Conservation (phyloP, 2,113 vertebrate species). For the Malaclemys terrapin region DNA sequence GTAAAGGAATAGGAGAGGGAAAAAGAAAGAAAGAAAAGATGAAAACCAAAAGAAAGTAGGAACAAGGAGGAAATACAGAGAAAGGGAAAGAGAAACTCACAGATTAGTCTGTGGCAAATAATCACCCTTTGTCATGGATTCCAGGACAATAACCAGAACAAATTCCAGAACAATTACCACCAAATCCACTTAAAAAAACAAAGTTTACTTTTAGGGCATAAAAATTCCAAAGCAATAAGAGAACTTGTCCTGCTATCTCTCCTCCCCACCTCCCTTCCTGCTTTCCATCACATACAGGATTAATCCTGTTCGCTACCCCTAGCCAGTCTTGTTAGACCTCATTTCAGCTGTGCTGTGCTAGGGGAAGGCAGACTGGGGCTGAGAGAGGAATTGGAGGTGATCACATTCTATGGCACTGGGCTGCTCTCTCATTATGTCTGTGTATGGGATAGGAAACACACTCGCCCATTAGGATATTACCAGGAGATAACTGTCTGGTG, state of each 20-base stretch:
- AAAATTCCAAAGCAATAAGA: background rate
- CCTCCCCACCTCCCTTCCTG: background rate
- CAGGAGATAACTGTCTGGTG: background rate
- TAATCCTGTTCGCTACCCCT: background rate
- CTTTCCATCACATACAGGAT: background rate
- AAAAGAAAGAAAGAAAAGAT: background rate
- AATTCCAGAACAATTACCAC: background rate
- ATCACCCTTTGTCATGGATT: background rate
- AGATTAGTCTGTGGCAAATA: background rate
- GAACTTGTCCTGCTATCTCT: fast-evolving
- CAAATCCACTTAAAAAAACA: background rate
- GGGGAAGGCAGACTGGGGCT: background rate
- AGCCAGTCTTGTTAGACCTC: background rate
- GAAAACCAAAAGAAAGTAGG: background rate
- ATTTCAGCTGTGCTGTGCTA: background rate
- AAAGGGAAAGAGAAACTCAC: background rate
- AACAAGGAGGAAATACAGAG: background rate
- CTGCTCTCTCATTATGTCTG: background rate
- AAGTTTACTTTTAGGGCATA: background rate
- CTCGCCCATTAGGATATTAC: background rate
- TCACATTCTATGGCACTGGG: background rate
- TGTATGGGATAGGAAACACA: background rate
- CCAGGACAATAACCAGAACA: background rate
- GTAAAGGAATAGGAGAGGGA: background rate
- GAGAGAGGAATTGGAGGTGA: background rate